Base-by-base conservation (phyloP, 2,797 vertebrate genomes). In the Molossus molossus region DNA sequence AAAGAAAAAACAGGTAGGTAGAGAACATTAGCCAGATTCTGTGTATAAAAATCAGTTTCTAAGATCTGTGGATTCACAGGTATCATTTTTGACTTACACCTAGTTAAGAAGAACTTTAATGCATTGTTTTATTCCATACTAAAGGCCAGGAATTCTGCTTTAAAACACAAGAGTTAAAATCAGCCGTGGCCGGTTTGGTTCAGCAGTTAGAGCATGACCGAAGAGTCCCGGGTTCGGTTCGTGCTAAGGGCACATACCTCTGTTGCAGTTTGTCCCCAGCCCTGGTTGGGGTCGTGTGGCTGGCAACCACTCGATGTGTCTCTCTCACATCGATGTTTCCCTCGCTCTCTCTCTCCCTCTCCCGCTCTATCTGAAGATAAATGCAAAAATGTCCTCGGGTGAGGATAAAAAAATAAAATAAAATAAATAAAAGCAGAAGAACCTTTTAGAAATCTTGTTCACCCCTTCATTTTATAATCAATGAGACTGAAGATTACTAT, bases 401-500 rank as follows among this genome's bases (percentile, higher is more conserved):
- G 33, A 33, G 33, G 33, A 33, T 33, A 33, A 33, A 33, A 33
- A 33, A 33, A 33, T 33, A 33, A 33, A 33, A 33, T 33, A 33
- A 33, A 33, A 33, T n/a, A n/a, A n/a, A n/a, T n/a, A n/a, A n/a
- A n/a, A n/a, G n/a, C n/a, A n/a, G n/a, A 64, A 85, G 40, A 27
- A 48, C 50, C 5, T 55, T 77, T 77, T 29, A 70, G 37, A 58
- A 62, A 89, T 84, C 10, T 57, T 21, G 11, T 76, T 91, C 7
- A 53, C 4, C 8, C 20, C 10, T 81, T 80, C 57, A 1, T 81
- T 96, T 94, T 81, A 95, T 53, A 79, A 91, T 21, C 33, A 62
- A 91, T 67, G 29, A 69, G 37, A 64, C 13, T 62, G 40, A 75
- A 57, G 60, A 33, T 21, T 60, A 83, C 37, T 18, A 70, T 15